Conservation (phyloP, 2,113 vertebrate genomes). For the Gavia stellata region DNA sequence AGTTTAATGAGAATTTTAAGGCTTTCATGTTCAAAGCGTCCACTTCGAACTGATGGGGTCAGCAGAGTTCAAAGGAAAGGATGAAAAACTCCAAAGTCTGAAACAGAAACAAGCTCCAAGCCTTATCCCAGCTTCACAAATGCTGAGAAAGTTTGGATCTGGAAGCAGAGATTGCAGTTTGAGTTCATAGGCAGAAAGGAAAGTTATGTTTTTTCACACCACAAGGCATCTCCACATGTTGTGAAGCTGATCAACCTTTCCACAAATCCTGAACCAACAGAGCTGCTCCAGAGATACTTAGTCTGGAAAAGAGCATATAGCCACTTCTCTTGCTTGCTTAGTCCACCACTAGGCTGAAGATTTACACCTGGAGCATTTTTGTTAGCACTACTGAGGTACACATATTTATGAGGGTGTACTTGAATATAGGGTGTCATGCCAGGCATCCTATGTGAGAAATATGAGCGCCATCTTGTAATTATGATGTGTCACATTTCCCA, state of each 20-base stretch:
- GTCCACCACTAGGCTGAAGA: not conserved
- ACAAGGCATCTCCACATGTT: not conserved
- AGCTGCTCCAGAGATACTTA: not conserved
- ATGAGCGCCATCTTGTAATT: not conserved
- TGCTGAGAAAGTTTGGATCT: not conserved
- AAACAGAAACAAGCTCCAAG: not conserved
- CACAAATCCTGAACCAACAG: not conserved
- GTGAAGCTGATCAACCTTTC: not conserved
- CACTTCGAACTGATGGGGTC: not conserved
- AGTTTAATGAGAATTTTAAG: constrained; percentile 18
- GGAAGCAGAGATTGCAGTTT: not conserved
- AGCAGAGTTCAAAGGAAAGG: not conserved
- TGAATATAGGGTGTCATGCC: not conserved
- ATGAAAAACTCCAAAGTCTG: not conserved
- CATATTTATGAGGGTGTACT: not conserved
- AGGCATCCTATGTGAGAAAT: not conserved
- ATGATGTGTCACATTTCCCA: not conserved
- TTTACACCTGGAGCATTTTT: not conserved
- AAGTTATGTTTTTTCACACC: not conserved
- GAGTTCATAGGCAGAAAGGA: not conserved
- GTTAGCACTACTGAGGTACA: not conserved
- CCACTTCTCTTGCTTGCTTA: not conserved
- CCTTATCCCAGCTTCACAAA: not conserved
- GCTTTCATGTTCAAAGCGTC: not conserved
- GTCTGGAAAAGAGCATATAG: not conserved